Evolutionary conservation across 2,797 vertebrate species (phyloP).

Genomic region (Halcyon smyrnensis): DNA sequence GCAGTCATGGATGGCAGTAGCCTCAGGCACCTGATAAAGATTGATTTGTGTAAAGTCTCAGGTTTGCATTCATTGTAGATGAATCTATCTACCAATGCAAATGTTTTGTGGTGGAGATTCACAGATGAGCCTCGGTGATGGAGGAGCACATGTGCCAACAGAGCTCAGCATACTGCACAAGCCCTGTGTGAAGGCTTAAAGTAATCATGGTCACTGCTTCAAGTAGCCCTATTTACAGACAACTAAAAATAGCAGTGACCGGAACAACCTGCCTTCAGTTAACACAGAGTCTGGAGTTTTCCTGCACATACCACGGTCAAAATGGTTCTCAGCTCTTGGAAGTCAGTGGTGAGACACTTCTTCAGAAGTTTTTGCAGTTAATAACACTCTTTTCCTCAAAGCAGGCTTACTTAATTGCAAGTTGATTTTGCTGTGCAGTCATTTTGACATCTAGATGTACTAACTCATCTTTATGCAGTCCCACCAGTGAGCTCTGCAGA

Average conservation of each 20-base stretch:
- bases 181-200: neutral
- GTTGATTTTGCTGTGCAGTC: neutral
- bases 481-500: neutral
- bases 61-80: neutral
- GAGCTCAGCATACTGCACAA: neutral
- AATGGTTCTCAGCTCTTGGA: neutral
- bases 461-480: neutral
- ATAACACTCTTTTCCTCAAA: neutral
- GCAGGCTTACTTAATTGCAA: neutral
- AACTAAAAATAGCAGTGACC: neutral
- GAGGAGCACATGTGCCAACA: rapidly evolving
- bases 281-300: neutral
- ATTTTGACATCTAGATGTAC: neutral
- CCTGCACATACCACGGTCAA: neutral
- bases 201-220: neutral
- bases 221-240: neutral
- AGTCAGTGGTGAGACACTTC: neutral
- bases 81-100: neutral
- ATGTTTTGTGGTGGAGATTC: neutral
- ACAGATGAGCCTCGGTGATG: neutral
- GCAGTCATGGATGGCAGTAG: neutral
- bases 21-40: neutral
- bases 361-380: neutral
- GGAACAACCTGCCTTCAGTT: neutral
- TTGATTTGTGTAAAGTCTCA: neutral